phyloP scores from a whole-genome alignment of 2,797 vertebrate species.

The Paratrypauchen microcephalus region DNA sequence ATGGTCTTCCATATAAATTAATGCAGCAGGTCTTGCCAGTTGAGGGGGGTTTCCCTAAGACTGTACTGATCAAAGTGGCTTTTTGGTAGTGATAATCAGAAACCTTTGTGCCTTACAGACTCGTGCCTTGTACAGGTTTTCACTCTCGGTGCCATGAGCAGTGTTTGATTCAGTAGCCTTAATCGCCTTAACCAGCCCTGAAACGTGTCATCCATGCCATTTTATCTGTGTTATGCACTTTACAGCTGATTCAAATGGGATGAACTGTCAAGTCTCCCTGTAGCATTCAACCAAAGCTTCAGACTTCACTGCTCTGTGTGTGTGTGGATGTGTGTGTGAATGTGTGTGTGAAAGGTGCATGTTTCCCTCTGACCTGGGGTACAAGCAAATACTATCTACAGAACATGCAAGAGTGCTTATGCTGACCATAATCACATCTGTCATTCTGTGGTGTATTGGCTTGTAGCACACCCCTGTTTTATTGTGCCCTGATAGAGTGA shows the following conservation, averaged over 20 bases:
- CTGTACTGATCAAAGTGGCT: constrained; percentile 58
- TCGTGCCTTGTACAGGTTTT: constrained; percentile 45
- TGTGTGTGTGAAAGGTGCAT: constrained; percentile 11
- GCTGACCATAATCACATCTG: constrained; percentile 20
- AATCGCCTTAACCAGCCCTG: constrained; percentile 70
- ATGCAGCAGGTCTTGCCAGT: constrained; percentile 59
- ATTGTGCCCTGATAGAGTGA: constrained; percentile 52
- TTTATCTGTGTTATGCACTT: constrained; percentile 84
- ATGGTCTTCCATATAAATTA: constrained; percentile 72
- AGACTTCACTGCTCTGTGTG: constrained; percentile 56
- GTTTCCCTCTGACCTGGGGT: constrained; percentile 52
- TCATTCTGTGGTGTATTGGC: constrained; percentile 6
- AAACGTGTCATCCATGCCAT: constrained; percentile 67
- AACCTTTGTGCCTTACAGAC: constrained; percentile 54
- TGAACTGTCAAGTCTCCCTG: constrained; percentile 64
- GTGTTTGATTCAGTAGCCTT: constrained; percentile 72
- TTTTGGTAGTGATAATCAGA: constrained; percentile 49
- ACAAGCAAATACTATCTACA: constrained; percentile 44
- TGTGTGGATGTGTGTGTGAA: constrained; percentile 8
- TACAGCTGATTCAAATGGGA: constrained; percentile 77
- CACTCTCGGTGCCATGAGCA: constrained; percentile 57
- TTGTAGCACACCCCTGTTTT: constrained; percentile 32
- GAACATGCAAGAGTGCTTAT: constrained; percentile 52
- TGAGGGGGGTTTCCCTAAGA: constrained; percentile 43
- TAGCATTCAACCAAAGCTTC: constrained; percentile 85